Evolutionary conservation across 1,140 invertebrate genomes (phyloP).

Genomic region (Lepidostoma basale): DNA sequence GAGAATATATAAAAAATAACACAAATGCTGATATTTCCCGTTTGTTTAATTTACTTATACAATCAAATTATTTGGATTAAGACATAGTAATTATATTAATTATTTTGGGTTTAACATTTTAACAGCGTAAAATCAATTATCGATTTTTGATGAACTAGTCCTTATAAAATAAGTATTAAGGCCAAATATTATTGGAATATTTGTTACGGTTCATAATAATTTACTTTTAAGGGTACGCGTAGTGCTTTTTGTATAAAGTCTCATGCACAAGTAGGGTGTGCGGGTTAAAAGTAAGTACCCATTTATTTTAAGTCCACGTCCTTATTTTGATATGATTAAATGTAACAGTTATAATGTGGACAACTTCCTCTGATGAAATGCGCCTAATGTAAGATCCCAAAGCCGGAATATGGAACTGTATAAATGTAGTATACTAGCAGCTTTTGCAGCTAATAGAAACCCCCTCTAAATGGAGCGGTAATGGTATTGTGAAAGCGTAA

Average conservation of each 20-base stretch:
- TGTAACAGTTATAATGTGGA: too few species aligned
- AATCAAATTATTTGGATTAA: too few species aligned
- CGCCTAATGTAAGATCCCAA: slow-evolving; percentile 16
- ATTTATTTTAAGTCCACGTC: too few species aligned
- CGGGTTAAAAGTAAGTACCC: too few species aligned
- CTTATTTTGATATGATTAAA: too few species aligned
- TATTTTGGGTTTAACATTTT: not conserved
- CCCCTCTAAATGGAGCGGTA: not conserved
- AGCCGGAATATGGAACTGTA: not conserved
- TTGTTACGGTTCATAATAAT: slow-evolving; percentile 33
- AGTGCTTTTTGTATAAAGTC: slow-evolving; percentile 28
- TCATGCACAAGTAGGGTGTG: slow-evolving; percentile 14
- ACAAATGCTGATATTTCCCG: too few species aligned
- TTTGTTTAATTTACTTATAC: too few species aligned
- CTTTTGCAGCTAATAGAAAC: not conserved
- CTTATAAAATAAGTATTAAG: slow-evolving; percentile 35
- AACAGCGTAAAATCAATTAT: slow-evolving; percentile 18
- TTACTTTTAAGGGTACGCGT: slow-evolving; percentile 18
- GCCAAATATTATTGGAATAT: slow-evolving; percentile 39
- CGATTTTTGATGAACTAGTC: slow-evolving; percentile 38
- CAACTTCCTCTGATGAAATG: too few species aligned
- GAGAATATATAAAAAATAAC: too few species aligned
- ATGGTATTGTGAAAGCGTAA: not conserved
- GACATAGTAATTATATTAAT: too few species aligned
- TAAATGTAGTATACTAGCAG: not conserved